Evolutionary conservation across 2,797 vertebrate genomes (phyloP).

Genomic region (Myripristis murdjan): DNA sequence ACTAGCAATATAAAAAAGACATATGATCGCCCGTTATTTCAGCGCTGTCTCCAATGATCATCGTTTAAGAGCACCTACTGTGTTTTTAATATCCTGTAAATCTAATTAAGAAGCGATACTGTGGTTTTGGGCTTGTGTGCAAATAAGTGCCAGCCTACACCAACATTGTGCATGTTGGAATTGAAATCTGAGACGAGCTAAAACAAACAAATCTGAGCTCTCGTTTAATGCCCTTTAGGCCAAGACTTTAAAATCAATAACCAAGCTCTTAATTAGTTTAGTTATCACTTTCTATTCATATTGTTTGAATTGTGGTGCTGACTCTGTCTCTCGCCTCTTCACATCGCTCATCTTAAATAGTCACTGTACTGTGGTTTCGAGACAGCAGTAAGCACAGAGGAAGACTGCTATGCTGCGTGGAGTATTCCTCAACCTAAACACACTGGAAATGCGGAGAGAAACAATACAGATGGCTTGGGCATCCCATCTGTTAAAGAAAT

Average conservation of each 20-base stretch:
- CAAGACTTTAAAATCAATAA: slow-evolving; percentile 77
- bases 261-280: slow-evolving; percentile 59
- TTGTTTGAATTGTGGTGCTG: slow-evolving; percentile 59
- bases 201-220: slow-evolving; percentile 63
- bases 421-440: slow-evolving; percentile 68
- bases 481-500: slow-evolving; percentile 84
- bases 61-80: slow-evolving; percentile 85
- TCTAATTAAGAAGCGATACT: slow-evolving; percentile 85
- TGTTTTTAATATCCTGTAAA: slow-evolving; percentile 86
- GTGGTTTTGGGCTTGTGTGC: slow-evolving; percentile 79
- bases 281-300: slow-evolving; percentile 52
- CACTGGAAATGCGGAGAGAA: slow-evolving; percentile 54
- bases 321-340: slow-evolving; percentile 20
- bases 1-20: slow-evolving; percentile 76
- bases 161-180: slow-evolving; percentile 55
- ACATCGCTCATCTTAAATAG: slow-evolving; percentile 25
- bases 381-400: slow-evolving; percentile 27
- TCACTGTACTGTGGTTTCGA: background rate
- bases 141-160: slow-evolving; percentile 70
- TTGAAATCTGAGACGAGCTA: slow-evolving; percentile 67
- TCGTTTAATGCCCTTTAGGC: slow-evolving; percentile 51
- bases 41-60: slow-evolving; percentile 79
- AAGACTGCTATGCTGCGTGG: slow-evolving; percentile 17
- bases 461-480: slow-evolving; percentile 69
- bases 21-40: slow-evolving; percentile 76